Evolutionary conservation across 2,888 invertebrate species (phyloP), one percentile per base, ranked within the genome.

Genomic region (Leptarthrus brevirostris): DNA sequence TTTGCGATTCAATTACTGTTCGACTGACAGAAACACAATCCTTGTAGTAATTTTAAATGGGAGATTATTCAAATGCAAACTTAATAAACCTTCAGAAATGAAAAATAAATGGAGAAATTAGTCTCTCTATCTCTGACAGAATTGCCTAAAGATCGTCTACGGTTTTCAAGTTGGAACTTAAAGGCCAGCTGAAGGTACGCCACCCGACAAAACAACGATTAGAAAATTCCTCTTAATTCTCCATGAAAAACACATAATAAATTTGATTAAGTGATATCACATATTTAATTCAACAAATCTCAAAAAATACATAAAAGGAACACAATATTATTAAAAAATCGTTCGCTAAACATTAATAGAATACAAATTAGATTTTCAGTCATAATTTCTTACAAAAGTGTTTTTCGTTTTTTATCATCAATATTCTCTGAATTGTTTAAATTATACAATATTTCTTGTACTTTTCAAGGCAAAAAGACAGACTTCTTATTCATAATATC

Each of bases 401-500:
- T 53, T 54, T 56, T 56, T 69, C 24, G 20, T 66, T 66, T 47
- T 26, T 30, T 66, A 47, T 66, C 8, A 26, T 66, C 47, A 66
- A 47, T 66, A 47, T 66, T 66, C 47, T 66, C 14, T 26, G 47
- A 66, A 47, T 66, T 20, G 12, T 69, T 49, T 69, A 47, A 64
- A 64, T 69, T 69, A 52, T 34, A 69, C 69, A 52, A 52, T 69
- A 69, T 69, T 69, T 52, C 69, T 69, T 69, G 69, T 69, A 69
- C 69, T 69, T 69, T 36, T 52, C 36, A 52, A 69, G 69, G 69
- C 69, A 69, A 69, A 66, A 69, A 69, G 69, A 69, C 69, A 69
- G 69, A 69, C 69, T 69, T 69, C 69, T 69, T 69, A 69, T 69
- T 69, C 52, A 69, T 52, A 66, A 49, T 66, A 66, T 66, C 66